Evolutionary conservation across 2,888 invertebrate genomes (phyloP).

Genomic region (Caenorhabditis sp.): DNA sequence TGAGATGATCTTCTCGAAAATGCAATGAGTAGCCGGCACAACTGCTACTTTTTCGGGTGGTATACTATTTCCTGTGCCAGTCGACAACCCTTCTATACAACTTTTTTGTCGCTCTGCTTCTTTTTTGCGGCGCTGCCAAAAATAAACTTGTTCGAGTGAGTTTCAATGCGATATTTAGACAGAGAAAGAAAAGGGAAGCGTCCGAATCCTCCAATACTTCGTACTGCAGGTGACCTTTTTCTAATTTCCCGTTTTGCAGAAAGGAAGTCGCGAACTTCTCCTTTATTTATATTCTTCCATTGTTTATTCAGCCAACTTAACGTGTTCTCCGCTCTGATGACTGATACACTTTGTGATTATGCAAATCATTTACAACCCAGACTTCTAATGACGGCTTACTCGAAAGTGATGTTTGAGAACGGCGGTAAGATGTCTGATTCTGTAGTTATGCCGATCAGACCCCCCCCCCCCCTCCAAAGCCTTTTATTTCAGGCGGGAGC

Average conservation of each 20-base stretch:
- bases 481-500: no score
- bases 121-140: slow-evolving; percentile 14
- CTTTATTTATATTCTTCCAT: neutral
- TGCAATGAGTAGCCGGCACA: slow-evolving; percentile 14
- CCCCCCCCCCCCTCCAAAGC: no score
- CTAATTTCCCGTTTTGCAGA: no score
- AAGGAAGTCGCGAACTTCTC: neutral
- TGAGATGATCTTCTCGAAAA: slow-evolving; percentile 12
- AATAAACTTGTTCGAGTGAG: slow-evolving; percentile 30
- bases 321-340: neutral
- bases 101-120: slow-evolving; percentile 24
- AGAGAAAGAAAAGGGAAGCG: neutral
- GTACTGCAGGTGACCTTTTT: no score
- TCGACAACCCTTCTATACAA: slow-evolving; percentile 35
- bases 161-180: slow-evolving; percentile 5
- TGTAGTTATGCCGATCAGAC: slow-evolving; percentile 8
- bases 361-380: no score
- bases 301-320: neutral
- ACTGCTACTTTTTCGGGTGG: slow-evolving; percentile 19
- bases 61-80: slow-evolving; percentile 40
- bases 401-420: neutral
- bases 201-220: no score
- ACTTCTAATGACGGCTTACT: no score
- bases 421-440: slow-evolving; percentile 18
- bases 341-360: slow-evolving; percentile 1